Percentiles rank a stretch among this genome's conserved stretches.
Evolutionary conservation across 2,888 invertebrate genomes (phyloP).

Genomic region (Spicauda simplicius): DNA sequence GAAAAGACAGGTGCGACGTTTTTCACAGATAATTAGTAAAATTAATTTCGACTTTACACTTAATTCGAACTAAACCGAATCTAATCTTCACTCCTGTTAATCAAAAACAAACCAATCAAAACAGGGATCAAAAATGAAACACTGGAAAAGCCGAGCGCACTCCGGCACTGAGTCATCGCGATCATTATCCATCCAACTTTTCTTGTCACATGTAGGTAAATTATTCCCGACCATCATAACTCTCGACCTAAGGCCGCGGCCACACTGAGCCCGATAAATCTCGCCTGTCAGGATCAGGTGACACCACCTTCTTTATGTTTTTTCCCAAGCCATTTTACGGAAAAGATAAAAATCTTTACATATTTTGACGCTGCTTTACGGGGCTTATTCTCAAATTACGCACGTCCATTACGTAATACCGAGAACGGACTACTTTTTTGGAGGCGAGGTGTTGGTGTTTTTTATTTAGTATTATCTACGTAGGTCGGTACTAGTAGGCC

Average conservation of each 20-base stretch:
- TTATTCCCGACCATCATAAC: constrained; percentile 79
- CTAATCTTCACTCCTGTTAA: constrained; percentile 23
- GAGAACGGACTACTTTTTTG: constrained; percentile 69
- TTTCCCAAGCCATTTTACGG: constrained; percentile 85
- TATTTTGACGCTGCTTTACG: constrained; percentile 84
- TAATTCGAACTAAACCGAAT: constrained; percentile 5
- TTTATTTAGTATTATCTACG: too few species aligned
- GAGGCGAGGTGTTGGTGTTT: constrained; percentile 33
- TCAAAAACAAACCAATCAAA: constrained; percentile 24
- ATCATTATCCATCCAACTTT: constrained; percentile 67
- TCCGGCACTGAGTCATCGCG: constrained; percentile 59
- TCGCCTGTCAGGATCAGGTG: constrained; percentile 82
- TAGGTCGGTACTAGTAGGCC: too few species aligned
- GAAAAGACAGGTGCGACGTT: too few species aligned
- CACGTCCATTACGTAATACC: constrained; percentile 79
- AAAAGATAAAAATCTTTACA: constrained; percentile 85
- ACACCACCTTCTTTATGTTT: constrained; percentile 86
- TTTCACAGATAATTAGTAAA: too few species aligned
- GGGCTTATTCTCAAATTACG: constrained; percentile 82
- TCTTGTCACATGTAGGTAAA: constrained; percentile 70
- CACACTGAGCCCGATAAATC: constrained; percentile 80
- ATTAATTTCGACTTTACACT: not conserved
- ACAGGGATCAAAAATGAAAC: constrained; percentile 45
- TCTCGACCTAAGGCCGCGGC: constrained; percentile 80
- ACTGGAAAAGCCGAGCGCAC: constrained; percentile 47